phyloP scores from a whole-genome alignment of 2,797 vertebrate genomes.

The Steatocranus sp. region DNA sequence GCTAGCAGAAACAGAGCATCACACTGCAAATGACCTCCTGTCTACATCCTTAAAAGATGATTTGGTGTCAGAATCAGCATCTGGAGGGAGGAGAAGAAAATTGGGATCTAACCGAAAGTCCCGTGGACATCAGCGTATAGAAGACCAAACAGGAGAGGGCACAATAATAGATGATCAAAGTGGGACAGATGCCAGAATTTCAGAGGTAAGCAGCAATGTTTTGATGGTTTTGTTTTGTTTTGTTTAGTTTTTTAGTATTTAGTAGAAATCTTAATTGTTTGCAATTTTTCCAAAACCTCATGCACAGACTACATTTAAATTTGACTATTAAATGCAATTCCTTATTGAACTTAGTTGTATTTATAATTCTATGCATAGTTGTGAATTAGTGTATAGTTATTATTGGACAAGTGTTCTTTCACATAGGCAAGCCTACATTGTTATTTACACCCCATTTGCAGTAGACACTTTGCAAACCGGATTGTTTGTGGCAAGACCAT shows the following conservation, averaged over 20 bases:
- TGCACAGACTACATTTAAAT: background rate
- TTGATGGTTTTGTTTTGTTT: accelerated
- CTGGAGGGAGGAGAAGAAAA: conserved; percentile 53
- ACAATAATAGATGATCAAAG: background rate
- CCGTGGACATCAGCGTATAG: background rate
- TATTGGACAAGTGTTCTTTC: background rate
- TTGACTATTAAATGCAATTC: background rate
- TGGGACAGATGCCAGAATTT: background rate
- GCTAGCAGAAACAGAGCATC: background rate
- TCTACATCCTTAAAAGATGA: background rate
- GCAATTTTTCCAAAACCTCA: background rate
- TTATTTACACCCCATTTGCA: background rate
- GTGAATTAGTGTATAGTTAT: background rate
- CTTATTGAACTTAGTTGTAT: background rate
- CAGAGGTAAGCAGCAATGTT: conserved; percentile 34
- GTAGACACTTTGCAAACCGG: background rate
- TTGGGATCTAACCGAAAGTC: conserved; percentile 57
- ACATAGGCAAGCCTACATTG: background rate
- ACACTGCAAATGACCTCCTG: background rate
- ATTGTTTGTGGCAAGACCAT: conserved; percentile 1
- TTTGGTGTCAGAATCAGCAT: conserved; percentile 6
- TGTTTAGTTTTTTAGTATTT: background rate
- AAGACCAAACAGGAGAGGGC: background rate
- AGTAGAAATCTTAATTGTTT: background rate
- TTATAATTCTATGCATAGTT: background rate